phyloP scores from a whole-genome alignment of 2,797 vertebrate genomes.

The Acipenser oxyrinchus region DNA sequence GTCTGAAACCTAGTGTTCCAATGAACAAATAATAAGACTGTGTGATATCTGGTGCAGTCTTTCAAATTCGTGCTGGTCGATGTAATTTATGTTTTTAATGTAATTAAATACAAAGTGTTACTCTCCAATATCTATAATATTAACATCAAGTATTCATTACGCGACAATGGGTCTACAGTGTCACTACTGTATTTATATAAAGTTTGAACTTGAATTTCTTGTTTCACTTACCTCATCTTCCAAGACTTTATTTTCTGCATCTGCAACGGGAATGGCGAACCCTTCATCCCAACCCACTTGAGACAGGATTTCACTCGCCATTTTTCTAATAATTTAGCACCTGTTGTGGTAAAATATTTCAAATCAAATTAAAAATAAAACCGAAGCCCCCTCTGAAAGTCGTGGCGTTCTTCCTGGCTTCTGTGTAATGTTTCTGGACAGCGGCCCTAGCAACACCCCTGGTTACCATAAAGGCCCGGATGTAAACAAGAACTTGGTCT shows the following conservation, averaged over 20 bases:
- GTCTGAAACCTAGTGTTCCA: no score
- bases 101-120: no score
- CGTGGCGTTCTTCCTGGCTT: not conserved
- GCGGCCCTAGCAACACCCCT: slow-evolving; percentile 44
- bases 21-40: no score
- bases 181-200: no score
- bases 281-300: slow-evolving; percentile 70
- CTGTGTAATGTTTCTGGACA: not conserved
- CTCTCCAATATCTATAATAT: no score
- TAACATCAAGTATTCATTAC: no score
- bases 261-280: slow-evolving; percentile 72
- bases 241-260: slow-evolving; percentile 67
- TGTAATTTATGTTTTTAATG: no score
- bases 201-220: not conserved
- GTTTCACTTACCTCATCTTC: slow-evolving; percentile 64
- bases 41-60: no score
- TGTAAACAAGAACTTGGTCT: not conserved
- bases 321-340: slow-evolving; percentile 28
- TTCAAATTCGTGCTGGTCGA: no score
- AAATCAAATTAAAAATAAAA: not conserved
- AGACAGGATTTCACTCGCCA: slow-evolving; percentile 53
- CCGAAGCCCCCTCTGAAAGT: not conserved
- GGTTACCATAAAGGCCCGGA: slow-evolving; percentile 27
- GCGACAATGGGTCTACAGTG: no score
- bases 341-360: slow-evolving; percentile 27